phyloP scores from a whole-genome alignment of 2,113 vertebrate genomes.

The Aegithalos caudatus region DNA sequence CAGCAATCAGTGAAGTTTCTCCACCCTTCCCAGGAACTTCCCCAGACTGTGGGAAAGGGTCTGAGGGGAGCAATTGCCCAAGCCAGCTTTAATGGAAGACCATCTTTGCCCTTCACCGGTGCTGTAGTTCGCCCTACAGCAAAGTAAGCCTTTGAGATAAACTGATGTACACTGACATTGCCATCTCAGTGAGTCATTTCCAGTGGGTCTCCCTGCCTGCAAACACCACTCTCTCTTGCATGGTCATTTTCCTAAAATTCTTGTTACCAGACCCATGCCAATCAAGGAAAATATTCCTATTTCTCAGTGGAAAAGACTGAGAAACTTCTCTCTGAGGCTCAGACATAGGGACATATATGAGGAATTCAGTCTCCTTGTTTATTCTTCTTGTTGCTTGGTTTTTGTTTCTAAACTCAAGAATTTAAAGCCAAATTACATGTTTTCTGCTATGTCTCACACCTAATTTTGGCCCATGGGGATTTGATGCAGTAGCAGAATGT shows the following conservation, averaged over 20 bases:
- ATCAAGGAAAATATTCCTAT: neutral
- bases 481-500: neutral
- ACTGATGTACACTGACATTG: neutral
- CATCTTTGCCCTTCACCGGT: neutral
- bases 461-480: fast-evolving
- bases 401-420: neutral
- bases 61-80: neutral
- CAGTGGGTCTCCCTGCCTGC: neutral
- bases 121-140: too few relatives aligned
- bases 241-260: neutral
- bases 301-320: neutral
- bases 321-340: neutral
- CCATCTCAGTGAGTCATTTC: neutral
- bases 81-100: neutral
- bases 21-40: neutral
- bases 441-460: neutral
- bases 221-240: neutral
- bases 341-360: neutral
- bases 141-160: conserved; percentile 37
- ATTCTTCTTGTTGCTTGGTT: neutral
- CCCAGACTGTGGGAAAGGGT: neutral
- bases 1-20: fast-evolving
- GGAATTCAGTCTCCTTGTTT: neutral
- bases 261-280: neutral
- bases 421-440: neutral